These are phyloP conservation scores for Plotosus lineatus DNA, from an alignment of 2,113 vertebrate species.

Conservation along the genomic window DNA sequence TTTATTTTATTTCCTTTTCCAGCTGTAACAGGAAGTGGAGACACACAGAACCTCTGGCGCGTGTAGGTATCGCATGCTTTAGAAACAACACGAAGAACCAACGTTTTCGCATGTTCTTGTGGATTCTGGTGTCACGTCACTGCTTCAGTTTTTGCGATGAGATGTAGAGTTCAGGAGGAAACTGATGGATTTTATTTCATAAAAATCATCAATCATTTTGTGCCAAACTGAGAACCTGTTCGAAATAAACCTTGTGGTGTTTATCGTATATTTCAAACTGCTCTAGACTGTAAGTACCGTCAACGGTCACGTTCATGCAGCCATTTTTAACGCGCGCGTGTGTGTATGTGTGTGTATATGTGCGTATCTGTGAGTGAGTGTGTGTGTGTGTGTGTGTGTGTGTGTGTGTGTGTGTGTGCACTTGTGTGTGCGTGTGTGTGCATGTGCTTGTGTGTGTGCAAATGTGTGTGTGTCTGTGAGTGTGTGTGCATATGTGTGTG, in stretches of 20 bases:
- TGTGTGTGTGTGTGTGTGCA: too few species aligned
- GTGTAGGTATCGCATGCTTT: slow-evolving; percentile 64
- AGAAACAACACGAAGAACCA: slow-evolving; percentile 48
- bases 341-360: too few species aligned
- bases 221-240: slow-evolving; percentile 45
- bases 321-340: background rate
- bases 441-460: too few species aligned
- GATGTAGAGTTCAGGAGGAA: background rate
- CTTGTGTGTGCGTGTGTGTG: too few species aligned
- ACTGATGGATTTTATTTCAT: background rate
- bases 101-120: slow-evolving; percentile 55
- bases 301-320: slow-evolving; percentile 15
- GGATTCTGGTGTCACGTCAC: background rate
- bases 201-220: slow-evolving; percentile 28
- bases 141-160: slow-evolving; percentile 8
- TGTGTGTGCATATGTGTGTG: too few species aligned
- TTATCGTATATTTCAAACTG: background rate
- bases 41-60: background rate
- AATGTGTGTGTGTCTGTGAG: too few species aligned
- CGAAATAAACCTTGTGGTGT: background rate
- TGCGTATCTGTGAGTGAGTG: too few species aligned
- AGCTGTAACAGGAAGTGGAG: slow-evolving; percentile 18
- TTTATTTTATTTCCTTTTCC: slow-evolving; percentile 5
- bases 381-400: too few species aligned
- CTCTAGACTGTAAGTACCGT: slow-evolving; percentile 11